phyloP scores from a whole-genome alignment of 2,797 vertebrate species.

The Pseudomugil tenellus region DNA sequence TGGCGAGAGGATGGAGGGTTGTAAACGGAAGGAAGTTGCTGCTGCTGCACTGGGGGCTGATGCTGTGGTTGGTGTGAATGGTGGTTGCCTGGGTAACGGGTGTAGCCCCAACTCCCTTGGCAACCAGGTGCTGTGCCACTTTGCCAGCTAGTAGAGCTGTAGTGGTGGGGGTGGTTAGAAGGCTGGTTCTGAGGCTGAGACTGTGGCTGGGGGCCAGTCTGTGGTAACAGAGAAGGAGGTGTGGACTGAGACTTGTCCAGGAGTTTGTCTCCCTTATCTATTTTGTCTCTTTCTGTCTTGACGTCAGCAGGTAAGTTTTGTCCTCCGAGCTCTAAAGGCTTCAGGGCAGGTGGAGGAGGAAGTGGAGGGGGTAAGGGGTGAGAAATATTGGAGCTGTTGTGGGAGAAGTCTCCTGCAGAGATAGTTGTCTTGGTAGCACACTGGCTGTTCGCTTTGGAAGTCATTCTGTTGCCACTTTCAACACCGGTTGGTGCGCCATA shows the following conservation, averaged over 20 bases:
- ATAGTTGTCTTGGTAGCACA: slow-evolving; percentile 77
- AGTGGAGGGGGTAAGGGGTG: slow-evolving; percentile 79
- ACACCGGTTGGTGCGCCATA: slow-evolving; percentile 63
- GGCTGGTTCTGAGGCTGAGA: slow-evolving; percentile 72
- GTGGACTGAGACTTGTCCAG: slow-evolving; percentile 77
- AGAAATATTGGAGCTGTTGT: slow-evolving; percentile 75
- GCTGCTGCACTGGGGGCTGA: slow-evolving; percentile 85
- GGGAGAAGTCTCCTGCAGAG: slow-evolving; percentile 80
- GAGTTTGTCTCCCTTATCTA: slow-evolving; percentile 82
- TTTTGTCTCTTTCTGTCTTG: slow-evolving; percentile 84
- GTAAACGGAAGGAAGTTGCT: slow-evolving; percentile 86
- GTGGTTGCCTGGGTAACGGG: slow-evolving; percentile 85
- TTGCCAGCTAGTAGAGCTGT: slow-evolving; percentile 89
- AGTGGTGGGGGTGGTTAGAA: slow-evolving; percentile 86
- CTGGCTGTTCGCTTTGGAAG: slow-evolving; percentile 81
- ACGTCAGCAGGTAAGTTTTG: slow-evolving; percentile 77
- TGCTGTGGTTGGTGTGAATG: slow-evolving; percentile 80
- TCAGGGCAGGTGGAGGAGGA: slow-evolving; percentile 85
- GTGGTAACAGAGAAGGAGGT: slow-evolving; percentile 82
- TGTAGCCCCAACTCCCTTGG: slow-evolving; percentile 84
- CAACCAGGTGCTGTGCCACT: slow-evolving; percentile 80
- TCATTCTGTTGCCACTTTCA: slow-evolving; percentile 78
- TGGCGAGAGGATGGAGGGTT: slow-evolving; percentile 85
- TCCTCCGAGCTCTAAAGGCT: slow-evolving; percentile 83
- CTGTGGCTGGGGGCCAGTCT: slow-evolving; percentile 81